Evolutionary conservation across 2,113 vertebrate genomes (phyloP).

Genomic region (Fregata magnificens): DNA sequence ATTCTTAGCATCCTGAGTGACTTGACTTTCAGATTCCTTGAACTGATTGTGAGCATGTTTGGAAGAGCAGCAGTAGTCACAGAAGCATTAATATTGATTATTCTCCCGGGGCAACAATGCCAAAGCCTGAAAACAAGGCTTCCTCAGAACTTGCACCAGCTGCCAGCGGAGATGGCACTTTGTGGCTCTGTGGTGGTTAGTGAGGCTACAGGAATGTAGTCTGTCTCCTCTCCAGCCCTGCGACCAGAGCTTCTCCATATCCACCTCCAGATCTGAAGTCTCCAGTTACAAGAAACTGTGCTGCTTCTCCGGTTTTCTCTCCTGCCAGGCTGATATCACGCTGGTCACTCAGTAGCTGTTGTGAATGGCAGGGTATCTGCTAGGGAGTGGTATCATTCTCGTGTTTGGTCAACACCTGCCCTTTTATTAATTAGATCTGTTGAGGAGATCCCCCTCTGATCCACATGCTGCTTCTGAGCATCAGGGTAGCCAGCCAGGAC

Average conservation of each 20-base stretch:
- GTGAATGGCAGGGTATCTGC: not conserved
- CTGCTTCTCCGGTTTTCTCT: not conserved
- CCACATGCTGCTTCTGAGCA: not conserved
- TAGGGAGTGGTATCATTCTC: not conserved
- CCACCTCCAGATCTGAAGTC: not conserved
- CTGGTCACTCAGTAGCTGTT: not conserved
- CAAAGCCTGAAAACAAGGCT: not conserved
- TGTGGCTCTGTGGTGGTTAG: not conserved
- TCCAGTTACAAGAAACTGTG: not conserved
- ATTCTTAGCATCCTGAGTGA: slow-evolving; percentile 10
- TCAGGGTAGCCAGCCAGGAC: not conserved
- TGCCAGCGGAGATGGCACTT: accelerated
- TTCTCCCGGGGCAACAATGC: not conserved
- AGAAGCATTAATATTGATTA: slow-evolving; percentile 26
- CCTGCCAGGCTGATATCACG: not conserved
- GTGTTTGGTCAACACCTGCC: not conserved
- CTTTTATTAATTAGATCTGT: not conserved
- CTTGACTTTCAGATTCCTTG: slow-evolving; percentile 29
- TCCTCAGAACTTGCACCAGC: not conserved
- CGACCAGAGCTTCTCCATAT: accelerated
- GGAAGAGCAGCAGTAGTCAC: not conserved
- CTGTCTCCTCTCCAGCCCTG: not conserved
- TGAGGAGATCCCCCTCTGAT: not conserved
- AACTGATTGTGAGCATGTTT: slow-evolving; percentile 5
- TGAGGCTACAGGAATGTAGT: not conserved